These are phyloP conservation scores for Amphimallon solstitiale DNA, from an alignment of 2,888 invertebrate species.

Conservation along the genomic window DNA sequence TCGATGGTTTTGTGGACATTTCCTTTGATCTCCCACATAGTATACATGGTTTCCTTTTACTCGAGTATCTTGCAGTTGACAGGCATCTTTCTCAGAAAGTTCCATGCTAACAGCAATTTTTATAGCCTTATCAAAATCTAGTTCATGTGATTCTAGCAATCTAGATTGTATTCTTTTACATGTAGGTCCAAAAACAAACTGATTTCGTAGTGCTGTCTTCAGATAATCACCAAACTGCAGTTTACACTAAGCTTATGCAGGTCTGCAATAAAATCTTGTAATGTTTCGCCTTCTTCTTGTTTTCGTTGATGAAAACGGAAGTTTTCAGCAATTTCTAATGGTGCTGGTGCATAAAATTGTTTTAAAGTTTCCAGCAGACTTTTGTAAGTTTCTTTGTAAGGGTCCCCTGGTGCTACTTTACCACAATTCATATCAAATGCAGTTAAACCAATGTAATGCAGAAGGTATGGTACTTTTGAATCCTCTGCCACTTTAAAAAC, in stretches of 20 bases:
- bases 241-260: conserved; percentile 43
- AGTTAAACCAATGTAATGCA: neutral
- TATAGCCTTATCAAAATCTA: conserved; percentile 46
- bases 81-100: conserved; percentile 45
- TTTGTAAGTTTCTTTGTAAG: neutral
- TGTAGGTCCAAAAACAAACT: conserved; percentile 49
- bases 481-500: neutral
- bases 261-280: conserved; percentile 42
- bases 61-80: conserved; percentile 41
- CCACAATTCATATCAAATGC: neutral
- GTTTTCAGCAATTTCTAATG: no score
- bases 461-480: neutral
- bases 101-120: conserved; percentile 49
- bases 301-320: conserved; percentile 46
- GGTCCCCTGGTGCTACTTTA: neutral
- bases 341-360: no score
- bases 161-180: conserved; percentile 47
- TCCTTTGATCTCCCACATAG: neutral
- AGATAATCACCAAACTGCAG: conserved; percentile 47
- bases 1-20: neutral
- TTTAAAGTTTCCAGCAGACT: no score
- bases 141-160: conserved; percentile 46
- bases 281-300: conserved; percentile 44
- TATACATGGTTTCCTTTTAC: neutral
- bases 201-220: conserved; percentile 47